These are phyloP conservation scores for Globia sparganii DNA, from an alignment of 2,888 invertebrate species.

Conservation along the genomic window DNA sequence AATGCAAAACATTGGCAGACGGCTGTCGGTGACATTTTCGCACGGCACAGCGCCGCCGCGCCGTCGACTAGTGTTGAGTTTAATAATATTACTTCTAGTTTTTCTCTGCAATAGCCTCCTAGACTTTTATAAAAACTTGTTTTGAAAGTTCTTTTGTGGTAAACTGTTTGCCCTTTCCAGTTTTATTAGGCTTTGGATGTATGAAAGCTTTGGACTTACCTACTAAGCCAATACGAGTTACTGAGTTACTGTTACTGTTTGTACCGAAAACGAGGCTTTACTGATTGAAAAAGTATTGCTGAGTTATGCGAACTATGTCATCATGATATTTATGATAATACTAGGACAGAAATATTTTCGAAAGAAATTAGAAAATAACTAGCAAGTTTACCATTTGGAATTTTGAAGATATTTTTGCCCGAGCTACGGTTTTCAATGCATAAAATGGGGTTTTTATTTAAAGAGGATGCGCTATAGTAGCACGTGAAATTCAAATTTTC, in stretches of 20 bases:
- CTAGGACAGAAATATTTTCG: not conserved
- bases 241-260: no score
- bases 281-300: not conserved
- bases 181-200: not conserved
- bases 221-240: not conserved
- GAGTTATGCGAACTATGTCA: not conserved
- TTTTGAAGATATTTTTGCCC: not conserved
- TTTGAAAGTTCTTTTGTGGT: conserved; percentile 5
- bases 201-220: not conserved
- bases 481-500: not conserved
- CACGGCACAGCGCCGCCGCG: conserved; percentile 49
- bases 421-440: not conserved
- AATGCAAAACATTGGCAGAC: conserved; percentile 48
- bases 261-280: not conserved
- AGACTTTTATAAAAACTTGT: conserved; percentile 3
- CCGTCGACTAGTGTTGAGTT: conserved; percentile 42
- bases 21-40: conserved; percentile 69
- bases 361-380: not conserved
- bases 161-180: not conserved
- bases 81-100: not conserved
- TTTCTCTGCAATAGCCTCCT: not conserved
- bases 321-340: not conserved
- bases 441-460: not conserved
- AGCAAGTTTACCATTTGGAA: not conserved
- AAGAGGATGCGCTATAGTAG: no score